Conservation (phyloP, 2,888 invertebrate genomes). For the Chorisops tibialis region DNA sequence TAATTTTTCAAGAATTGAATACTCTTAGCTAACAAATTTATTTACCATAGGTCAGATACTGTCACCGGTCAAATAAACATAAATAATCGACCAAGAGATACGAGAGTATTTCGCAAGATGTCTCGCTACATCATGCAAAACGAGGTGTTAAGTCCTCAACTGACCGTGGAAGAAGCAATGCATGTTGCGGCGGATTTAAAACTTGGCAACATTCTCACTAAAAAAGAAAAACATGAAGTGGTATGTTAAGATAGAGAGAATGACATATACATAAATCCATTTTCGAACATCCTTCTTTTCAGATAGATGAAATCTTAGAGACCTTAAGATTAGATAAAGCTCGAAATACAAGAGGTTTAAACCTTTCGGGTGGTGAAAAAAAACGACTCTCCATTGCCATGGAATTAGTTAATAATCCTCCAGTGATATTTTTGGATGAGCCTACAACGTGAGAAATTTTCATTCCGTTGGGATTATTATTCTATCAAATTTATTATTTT, state of each 20-base stretch:
- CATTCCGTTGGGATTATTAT: slow-evolving; percentile 6
- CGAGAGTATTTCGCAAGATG: slow-evolving; percentile 77
- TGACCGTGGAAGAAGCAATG: slow-evolving; percentile 87
- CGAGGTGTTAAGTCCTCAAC: slow-evolving; percentile 78
- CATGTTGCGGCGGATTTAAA: slow-evolving; percentile 85
- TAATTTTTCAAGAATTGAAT: not conserved
- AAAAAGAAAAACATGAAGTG: slow-evolving; percentile 63
- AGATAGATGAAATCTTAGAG: slow-evolving; percentile 85
- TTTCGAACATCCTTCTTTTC: slow-evolving; percentile 37
- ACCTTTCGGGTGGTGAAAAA: slow-evolving; percentile 86
- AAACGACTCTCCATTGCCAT: slow-evolving; percentile 91
- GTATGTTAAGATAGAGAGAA: too few relatives aligned
- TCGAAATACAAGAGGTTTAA: slow-evolving; percentile 67
- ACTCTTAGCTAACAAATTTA: not conserved
- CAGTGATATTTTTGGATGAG: slow-evolving; percentile 91
- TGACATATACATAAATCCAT: not conserved
- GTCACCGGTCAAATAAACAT: slow-evolving; percentile 73
- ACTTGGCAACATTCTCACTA: slow-evolving; percentile 63
- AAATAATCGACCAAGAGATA: slow-evolving; percentile 73
- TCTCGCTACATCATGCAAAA: slow-evolving; percentile 97
- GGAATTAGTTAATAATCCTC: slow-evolving; percentile 89
- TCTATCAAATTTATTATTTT: slow-evolving; percentile 33
- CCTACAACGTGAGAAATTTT: slow-evolving; percentile 78
- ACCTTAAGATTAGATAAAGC: slow-evolving; percentile 72
- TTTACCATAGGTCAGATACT: slow-evolving; percentile 57